phyloP scores from a whole-genome alignment of 2,797 vertebrate species.

The Crocidura indochinensis region DNA sequence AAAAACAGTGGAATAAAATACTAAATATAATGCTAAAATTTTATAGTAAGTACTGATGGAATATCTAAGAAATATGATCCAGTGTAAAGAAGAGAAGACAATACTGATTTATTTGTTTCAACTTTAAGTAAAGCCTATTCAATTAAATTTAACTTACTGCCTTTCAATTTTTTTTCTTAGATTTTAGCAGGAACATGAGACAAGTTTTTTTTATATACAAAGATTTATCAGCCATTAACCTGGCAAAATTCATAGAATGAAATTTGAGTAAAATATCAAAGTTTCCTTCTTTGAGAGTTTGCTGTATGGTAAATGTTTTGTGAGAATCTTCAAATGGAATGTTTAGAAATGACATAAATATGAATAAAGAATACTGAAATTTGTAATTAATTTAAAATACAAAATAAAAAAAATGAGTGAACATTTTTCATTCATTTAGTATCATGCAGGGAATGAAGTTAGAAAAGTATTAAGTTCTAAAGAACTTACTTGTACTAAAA shows the following conservation, averaged over 20 bases:
- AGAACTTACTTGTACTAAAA: not conserved
- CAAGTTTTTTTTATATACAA: not conserved
- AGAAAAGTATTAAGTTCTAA: too few relatives aligned
- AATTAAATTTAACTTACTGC: not conserved
- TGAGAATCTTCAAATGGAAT: not conserved
- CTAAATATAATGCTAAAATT: not conserved
- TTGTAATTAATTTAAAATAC: not conserved
- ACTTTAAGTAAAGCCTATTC: not conserved
- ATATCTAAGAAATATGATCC: conserved; percentile 44
- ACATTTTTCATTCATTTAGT: not conserved
- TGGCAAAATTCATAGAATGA: not conserved
- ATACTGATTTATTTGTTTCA: not conserved
- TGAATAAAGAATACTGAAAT: not conserved
- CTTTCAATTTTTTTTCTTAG: not conserved
- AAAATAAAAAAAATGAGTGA: conserved; percentile 27
- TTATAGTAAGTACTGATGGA: not conserved
- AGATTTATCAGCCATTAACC: conserved; percentile 2
- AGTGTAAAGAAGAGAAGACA: not conserved
- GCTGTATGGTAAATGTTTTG: not conserved
- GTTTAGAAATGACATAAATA: conserved; percentile 36
- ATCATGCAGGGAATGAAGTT: not conserved
- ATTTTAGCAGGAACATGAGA: conserved; percentile 36
- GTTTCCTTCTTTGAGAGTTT: not conserved
- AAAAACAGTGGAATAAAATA: conserved; percentile 15
- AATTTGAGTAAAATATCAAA: not conserved